phyloP scores from a whole-genome alignment of 2,888 invertebrate genomes.

The Euzophera pinguis region DNA sequence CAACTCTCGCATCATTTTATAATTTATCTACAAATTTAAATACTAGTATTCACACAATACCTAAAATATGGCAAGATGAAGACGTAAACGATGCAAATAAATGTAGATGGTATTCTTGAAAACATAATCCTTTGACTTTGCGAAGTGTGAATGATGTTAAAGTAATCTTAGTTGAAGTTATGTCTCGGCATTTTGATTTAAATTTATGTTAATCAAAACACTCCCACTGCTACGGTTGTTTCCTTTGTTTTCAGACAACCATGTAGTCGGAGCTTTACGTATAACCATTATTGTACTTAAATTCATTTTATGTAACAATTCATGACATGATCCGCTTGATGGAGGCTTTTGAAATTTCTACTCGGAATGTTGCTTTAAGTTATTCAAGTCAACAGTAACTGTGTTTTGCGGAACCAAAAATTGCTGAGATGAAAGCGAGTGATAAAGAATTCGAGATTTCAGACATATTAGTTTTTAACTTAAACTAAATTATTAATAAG shows the following conservation, averaged over 20 bases:
- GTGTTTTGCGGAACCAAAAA: too few relatives aligned
- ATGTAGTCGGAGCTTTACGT: slow-evolving; percentile 19
- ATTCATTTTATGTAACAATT: slow-evolving; percentile 16
- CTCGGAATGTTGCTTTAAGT: too few relatives aligned
- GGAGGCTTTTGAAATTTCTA: not conserved
- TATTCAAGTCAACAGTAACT: too few relatives aligned
- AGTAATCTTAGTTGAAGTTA: slow-evolving; percentile 26
- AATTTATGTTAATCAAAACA: slow-evolving; percentile 51
- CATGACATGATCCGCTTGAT: slow-evolving; percentile 13
- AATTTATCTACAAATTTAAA: too few relatives aligned
- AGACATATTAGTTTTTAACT: too few relatives aligned
- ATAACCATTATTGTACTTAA: slow-evolving; percentile 21
- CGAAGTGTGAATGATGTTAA: slow-evolving; percentile 42
- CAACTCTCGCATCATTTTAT: too few relatives aligned
- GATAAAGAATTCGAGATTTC: too few relatives aligned
- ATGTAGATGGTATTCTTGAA: slow-evolving; percentile 22
- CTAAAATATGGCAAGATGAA: too few relatives aligned
- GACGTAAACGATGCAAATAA: not conserved
- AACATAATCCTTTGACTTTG: slow-evolving; percentile 42
- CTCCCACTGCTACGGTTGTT: slow-evolving; percentile 23
- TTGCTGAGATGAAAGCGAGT: too few relatives aligned
- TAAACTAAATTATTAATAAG: too few relatives aligned
- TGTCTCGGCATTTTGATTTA: slow-evolving; percentile 40
- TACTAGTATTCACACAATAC: not conserved
- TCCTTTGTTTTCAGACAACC: slow-evolving; percentile 24